Evolutionary conservation across 37 sponge, comb jelly and placozoan species (phyloP).

Genomic region (Ephydatia muelleri): DNA sequence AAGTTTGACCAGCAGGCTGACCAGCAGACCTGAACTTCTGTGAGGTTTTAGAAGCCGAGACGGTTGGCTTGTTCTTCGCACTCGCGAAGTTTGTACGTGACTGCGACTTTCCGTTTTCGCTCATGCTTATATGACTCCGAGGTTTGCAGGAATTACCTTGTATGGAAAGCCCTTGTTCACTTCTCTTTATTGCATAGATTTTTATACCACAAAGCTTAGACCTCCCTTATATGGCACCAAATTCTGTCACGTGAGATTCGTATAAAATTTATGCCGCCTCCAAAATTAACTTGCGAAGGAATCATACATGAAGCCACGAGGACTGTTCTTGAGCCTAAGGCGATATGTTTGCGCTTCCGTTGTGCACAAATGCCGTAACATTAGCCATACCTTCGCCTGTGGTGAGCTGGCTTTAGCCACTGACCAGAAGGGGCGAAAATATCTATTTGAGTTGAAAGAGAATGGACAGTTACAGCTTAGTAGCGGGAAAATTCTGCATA

Average conservation of each 20-base stretch:
- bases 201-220: background rate
- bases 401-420: background rate
- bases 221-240: background rate
- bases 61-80: conserved; percentile 11
- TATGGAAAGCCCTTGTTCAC: conserved; percentile 21
- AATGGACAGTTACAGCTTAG: background rate
- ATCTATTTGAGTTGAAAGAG: conserved; percentile 22
- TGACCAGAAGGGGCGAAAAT: conserved; percentile 25
- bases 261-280: background rate
- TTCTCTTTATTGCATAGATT: background rate
- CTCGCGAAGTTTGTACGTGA: conserved; percentile 16
- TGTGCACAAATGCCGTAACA: background rate
- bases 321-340: background rate
- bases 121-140: conserved; percentile 29
- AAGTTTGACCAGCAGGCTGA: conserved; percentile 67
- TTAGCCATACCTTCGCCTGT: background rate
- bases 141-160: conserved; percentile 29
- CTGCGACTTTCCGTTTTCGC: conserved; percentile 13
- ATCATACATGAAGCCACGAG: background rate
- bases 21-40: conserved; percentile 75
- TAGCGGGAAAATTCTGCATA: background rate
- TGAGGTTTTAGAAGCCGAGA: background rate
- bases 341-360: background rate
- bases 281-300: background rate
- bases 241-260: background rate